Conservation (phyloP, 2,113 vertebrate species). For the Nycticebus coucang region DNA sequence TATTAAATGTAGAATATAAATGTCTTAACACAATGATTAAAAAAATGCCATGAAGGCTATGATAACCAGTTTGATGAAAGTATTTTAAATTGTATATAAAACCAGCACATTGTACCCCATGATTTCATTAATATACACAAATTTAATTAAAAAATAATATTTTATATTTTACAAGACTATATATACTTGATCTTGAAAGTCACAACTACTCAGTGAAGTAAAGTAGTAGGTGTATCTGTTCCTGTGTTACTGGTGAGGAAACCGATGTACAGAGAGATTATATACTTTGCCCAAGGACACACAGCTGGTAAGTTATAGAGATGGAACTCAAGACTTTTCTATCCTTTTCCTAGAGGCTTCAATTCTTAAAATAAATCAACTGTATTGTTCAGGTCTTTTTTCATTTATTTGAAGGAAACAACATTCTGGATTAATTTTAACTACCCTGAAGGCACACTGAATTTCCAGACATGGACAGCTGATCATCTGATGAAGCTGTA, state of each 20-base stretch:
- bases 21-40: no score
- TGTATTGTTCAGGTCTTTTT: constrained; percentile 56
- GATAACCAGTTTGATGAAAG: no score
- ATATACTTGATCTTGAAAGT: neutral
- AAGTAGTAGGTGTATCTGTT: neutral
- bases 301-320: constrained; percentile 22
- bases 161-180: neutral
- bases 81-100: no score
- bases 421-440: constrained; percentile 72
- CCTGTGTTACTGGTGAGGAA: constrained; percentile 45
- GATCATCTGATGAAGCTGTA: constrained; percentile 52
- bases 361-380: constrained; percentile 64
- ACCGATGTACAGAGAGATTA: neutral
- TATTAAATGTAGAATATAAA: no score
- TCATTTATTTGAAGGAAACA: constrained; percentile 58
- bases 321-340: constrained; percentile 14
- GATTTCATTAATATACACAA: no score
- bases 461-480: constrained; percentile 31
- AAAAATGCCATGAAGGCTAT: no score
- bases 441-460: constrained; percentile 44
- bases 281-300: constrained; percentile 14
- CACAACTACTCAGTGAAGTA: neutral
- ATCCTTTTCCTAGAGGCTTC: constrained; percentile 54
- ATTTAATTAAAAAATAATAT: neutral
- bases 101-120: no score